Percentiles rank a stretch among this genome's conserved stretches.
These are phyloP conservation scores for Moxostoma hubbsi DNA, from an alignment of 2,797 vertebrate genomes.

Conservation along the genomic window DNA sequence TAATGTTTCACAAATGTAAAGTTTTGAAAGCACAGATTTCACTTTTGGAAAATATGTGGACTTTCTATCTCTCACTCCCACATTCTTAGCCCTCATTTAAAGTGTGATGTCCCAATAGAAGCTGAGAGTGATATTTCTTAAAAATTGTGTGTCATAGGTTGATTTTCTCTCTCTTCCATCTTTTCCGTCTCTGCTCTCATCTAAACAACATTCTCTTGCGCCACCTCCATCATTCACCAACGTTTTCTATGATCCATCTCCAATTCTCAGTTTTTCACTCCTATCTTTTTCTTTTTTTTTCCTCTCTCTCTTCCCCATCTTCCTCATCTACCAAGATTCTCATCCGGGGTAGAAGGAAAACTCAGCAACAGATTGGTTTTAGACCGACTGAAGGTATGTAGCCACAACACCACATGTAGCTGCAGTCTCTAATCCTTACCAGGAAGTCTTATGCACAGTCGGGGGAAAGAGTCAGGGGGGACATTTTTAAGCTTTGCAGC, in stretches of 20 bases:
- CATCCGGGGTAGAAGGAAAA: slow-evolving; percentile 58
- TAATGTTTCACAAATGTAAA: slow-evolving; percentile 35
- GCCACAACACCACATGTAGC: slow-evolving; percentile 81
- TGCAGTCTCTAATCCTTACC: slow-evolving; percentile 74
- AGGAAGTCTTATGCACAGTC: slow-evolving; percentile 73
- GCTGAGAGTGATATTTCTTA: slow-evolving; percentile 28
- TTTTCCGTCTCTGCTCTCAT: slow-evolving; percentile 12
- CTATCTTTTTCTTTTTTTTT: slow-evolving; percentile 10
- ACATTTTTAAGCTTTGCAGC: slow-evolving; percentile 76
- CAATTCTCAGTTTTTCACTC: slow-evolving; percentile 30
- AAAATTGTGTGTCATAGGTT: slow-evolving; percentile 25
- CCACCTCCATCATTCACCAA: slow-evolving; percentile 20
- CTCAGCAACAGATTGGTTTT: slow-evolving; percentile 82
- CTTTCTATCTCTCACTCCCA: neutral
- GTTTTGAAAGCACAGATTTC: slow-evolving; percentile 38
- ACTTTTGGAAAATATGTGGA: neutral
- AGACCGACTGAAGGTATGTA: slow-evolving; percentile 80
- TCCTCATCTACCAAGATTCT: slow-evolving; percentile 56
- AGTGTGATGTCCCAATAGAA: slow-evolving; percentile 28
- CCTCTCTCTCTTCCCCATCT: neutral
- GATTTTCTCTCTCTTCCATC: slow-evolving; percentile 31
- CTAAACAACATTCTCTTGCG: slow-evolving; percentile 2
- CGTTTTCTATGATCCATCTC: slow-evolving; percentile 16
- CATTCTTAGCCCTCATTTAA: neutral
- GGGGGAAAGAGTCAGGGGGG: slow-evolving; percentile 60